These are phyloP conservation scores for Perognathus longimembris DNA, from an alignment of 2,113 vertebrate genomes.

Conservation along the genomic window DNA sequence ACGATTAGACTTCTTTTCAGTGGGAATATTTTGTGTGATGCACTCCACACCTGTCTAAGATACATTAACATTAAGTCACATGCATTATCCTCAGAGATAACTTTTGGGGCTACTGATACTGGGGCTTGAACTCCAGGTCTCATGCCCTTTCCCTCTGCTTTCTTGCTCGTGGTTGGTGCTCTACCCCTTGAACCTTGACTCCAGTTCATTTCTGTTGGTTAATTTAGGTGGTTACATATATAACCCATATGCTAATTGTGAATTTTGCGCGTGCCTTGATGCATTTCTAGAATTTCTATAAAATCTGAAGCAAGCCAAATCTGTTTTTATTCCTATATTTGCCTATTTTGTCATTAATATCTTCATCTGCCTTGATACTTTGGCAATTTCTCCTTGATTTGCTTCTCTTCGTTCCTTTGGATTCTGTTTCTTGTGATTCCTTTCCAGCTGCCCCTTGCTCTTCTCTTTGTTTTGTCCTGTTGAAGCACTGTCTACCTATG, in stretches of 20 bases:
- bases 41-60: neutral
- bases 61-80: neutral
- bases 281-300: neutral
- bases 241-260: neutral
- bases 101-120: neutral
- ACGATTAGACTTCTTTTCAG: neutral
- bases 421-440: too few relatives aligned
- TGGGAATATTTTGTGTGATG: neutral
- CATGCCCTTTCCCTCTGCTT: too few relatives aligned
- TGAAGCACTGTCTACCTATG: neutral
- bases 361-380: neutral
- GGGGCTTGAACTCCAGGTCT: too few relatives aligned
- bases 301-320: neutral
- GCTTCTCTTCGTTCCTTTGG: too few relatives aligned
- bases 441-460: too few relatives aligned
- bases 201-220: neutral
- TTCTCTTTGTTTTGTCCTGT: neutral
- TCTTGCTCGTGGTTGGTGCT: too few relatives aligned
- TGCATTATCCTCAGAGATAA: neutral
- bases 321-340: neutral
- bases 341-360: neutral
- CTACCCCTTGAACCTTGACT: too few relatives aligned
- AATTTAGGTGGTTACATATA: neutral
- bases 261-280: neutral
- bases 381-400: neutral